Percentiles rank a stretch among this genome's conserved stretches.
phyloP scores from a whole-genome alignment of 2,113 vertebrate species.

The Beaufortia kweichowensis region DNA sequence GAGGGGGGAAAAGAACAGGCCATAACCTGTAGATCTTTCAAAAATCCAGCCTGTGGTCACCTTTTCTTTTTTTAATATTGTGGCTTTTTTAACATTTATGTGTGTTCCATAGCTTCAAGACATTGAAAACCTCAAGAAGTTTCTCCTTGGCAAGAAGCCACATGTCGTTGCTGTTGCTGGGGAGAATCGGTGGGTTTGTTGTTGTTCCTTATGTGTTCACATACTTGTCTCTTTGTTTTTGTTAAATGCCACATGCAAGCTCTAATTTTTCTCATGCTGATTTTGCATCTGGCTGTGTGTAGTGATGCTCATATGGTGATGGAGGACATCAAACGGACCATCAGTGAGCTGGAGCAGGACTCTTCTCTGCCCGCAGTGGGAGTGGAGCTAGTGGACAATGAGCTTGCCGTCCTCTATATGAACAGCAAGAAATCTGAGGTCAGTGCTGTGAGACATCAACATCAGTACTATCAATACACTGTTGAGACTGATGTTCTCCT shows the following conservation, averaged over 20 bases:
- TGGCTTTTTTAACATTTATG: background rate
- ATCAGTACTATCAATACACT: background rate
- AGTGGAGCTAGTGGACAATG: constrained; percentile 94
- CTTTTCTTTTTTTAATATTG: background rate
- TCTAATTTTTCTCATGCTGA: background rate
- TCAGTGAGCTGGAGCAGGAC: constrained; percentile 93
- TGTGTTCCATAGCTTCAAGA: constrained; percentile 81
- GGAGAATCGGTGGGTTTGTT: constrained; percentile 84
- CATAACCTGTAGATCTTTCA: background rate
- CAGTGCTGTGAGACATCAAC: background rate
- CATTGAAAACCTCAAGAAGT: constrained; percentile 93
- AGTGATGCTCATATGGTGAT: constrained; percentile 98
- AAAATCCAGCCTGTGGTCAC: background rate
- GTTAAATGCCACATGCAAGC: background rate
- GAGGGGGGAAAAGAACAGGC: constrained; percentile 25
- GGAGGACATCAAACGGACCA: constrained; percentile 94
- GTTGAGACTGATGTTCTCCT: background rate
- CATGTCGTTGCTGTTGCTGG: constrained; percentile 92
- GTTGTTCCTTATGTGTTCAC: background rate
- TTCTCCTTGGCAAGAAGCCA: constrained; percentile 93
- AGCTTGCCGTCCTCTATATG: constrained; percentile 94
- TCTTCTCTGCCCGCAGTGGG: constrained; percentile 90
- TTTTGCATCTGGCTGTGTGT: constrained; percentile 26
- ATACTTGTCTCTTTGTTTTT: background rate
- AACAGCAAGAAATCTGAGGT: constrained; percentile 99